Percentiles rank a stretch among this genome's conserved stretches.
These are phyloP conservation scores for Aphaenogaster ashmeadi DNA, from an alignment of 1,140 invertebrate genomes.

Conservation along the genomic window DNA sequence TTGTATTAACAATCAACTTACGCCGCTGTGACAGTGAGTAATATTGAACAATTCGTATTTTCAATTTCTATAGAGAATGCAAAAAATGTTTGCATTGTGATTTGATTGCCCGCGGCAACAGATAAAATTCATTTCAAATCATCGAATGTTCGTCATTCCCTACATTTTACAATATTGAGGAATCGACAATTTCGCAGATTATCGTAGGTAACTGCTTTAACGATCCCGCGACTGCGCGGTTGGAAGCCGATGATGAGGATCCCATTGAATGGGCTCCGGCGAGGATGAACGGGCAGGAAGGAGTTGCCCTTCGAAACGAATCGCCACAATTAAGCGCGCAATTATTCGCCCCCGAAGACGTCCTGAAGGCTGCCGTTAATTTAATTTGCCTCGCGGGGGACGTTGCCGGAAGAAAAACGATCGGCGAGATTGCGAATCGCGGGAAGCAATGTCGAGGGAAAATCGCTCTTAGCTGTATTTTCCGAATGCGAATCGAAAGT, in stretches of 20 bases:
- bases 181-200: constrained; percentile 21
- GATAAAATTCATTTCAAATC: constrained; percentile 12
- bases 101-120: background rate
- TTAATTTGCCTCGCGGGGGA: constrained; percentile 75
- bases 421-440: constrained; percentile 70
- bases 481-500: constrained; percentile 66
- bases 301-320: constrained; percentile 66
- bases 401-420: constrained; percentile 71
- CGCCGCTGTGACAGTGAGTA: background rate
- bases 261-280: constrained; percentile 44
- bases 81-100: background rate
- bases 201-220: constrained; percentile 51
- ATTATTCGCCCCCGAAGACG: constrained; percentile 74
- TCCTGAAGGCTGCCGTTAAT: constrained; percentile 63
- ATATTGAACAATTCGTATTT: constrained; percentile 23
- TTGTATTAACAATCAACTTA: constrained; percentile 1
- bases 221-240: constrained; percentile 57
- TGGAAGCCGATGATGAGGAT: constrained; percentile 62
- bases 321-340: constrained; percentile 76
- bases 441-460: constrained; percentile 42
- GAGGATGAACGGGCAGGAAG: constrained; percentile 11
- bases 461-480: constrained; percentile 71
- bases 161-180: constrained; percentile 29
- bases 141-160: background rate
- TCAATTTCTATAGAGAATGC: background rate